Percentiles rank a stretch among this genome's conserved stretches.
These are phyloP conservation scores for Erebia ligea DNA, from an alignment of 2,888 invertebrate genomes.

Conservation along the genomic window DNA sequence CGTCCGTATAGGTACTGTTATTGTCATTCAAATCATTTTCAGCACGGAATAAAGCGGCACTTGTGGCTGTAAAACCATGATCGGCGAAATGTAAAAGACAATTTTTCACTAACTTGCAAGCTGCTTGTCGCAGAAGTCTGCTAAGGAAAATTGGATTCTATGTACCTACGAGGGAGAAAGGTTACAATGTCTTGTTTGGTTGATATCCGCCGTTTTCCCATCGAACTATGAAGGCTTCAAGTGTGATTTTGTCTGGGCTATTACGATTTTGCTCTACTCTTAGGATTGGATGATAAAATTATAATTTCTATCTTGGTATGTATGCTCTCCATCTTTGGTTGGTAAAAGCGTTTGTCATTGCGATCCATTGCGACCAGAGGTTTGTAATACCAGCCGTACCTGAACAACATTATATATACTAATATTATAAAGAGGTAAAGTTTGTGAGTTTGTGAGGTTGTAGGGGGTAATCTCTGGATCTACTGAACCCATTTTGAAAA, in stretches of 20 bases:
- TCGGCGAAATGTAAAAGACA: no score
- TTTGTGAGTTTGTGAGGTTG: no score
- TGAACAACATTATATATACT: constrained; percentile 47
- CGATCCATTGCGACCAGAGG: constrained; percentile 63
- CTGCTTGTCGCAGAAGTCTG: no score
- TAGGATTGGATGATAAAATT: constrained; percentile 68
- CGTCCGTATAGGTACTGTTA: no score
- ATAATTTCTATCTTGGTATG: constrained; percentile 72
- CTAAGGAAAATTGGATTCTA: no score
- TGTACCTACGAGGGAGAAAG: background rate
- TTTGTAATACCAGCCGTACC: constrained; percentile 70
- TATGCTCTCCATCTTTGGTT: constrained; percentile 62
- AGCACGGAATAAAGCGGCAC: no score
- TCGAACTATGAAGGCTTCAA: constrained; percentile 18
- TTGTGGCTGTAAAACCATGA: no score
- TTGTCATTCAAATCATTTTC: no score
- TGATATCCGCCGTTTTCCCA: background rate
- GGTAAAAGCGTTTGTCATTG: constrained; percentile 68
- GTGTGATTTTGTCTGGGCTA: constrained; percentile 8
- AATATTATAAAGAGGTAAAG: no score
- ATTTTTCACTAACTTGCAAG: no score
- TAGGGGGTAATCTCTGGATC: no score
- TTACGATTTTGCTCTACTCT: constrained; percentile 44
- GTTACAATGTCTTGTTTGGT: constrained; percentile 3
- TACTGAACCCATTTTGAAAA: no score